These are phyloP conservation scores for Muscina levida DNA, from an alignment of 2,888 invertebrate genomes.

Conservation along the genomic window DNA sequence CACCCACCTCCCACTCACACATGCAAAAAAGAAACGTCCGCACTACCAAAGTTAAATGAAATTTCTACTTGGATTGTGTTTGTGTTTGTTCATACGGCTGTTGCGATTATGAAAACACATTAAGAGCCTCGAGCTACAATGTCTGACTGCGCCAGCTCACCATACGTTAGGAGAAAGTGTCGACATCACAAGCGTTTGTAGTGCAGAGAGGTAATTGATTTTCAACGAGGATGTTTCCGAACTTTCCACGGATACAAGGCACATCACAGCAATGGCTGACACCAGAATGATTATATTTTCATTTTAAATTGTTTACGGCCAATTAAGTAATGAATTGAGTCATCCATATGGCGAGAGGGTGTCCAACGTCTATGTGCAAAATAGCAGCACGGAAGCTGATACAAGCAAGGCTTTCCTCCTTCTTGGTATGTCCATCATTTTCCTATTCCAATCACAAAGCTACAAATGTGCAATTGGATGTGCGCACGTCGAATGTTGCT, in stretches of 20 bases:
- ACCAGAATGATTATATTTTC: constrained; percentile 78
- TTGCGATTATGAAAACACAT: constrained; percentile 56
- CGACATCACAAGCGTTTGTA: not conserved
- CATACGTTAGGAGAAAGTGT: not conserved
- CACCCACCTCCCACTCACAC: no score
- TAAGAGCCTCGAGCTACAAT: constrained; percentile 59
- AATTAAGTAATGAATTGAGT: constrained; percentile 78
- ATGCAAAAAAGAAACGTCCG: no score
- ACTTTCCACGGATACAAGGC: not conserved
- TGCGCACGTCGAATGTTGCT: no score
- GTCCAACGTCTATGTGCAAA: constrained; percentile 1
- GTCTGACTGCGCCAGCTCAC: constrained; percentile 47
- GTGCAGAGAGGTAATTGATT: not conserved
- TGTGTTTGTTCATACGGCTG: no score
- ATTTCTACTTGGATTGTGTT: constrained; percentile 54
- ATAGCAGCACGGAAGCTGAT: no score
- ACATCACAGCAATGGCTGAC: constrained; percentile 28
- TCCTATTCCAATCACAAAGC: no score
- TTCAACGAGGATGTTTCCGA: constrained; percentile 4
- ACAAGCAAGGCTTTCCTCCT: no score
- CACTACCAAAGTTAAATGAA: constrained; percentile 57
- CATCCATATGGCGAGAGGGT: constrained; percentile 52
- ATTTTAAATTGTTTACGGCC: constrained; percentile 80
- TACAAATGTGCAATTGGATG: no score
- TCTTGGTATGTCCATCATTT: no score